Conservation (phyloP, 92 coral and sea anemone species). For the Porites lobata region DNA sequence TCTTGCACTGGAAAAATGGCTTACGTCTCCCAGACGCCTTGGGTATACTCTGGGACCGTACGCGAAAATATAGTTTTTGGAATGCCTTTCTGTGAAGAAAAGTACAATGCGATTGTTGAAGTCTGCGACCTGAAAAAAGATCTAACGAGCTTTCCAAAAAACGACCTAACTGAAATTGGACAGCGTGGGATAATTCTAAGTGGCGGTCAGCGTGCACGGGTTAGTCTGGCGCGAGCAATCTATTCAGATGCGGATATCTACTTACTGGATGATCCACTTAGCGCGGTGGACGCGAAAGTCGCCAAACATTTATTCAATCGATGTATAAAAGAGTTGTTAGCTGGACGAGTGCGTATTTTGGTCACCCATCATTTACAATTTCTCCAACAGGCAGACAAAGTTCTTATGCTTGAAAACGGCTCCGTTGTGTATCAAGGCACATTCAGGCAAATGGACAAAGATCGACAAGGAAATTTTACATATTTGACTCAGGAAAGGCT, state of each 20-base stretch:
- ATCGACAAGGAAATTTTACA: too few species aligned
- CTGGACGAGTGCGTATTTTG: constrained; percentile 35
- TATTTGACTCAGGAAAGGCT: not conserved
- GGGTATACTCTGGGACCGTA: constrained; percentile 94
- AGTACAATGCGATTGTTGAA: constrained; percentile 70
- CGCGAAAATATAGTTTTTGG: constrained; percentile 91
- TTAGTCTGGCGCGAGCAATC: constrained; percentile 55
- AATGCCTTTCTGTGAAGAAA: constrained; percentile 56
- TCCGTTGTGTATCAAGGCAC: constrained; percentile 15
- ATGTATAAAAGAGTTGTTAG: constrained; percentile 37
- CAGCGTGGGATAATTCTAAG: constrained; percentile 54
- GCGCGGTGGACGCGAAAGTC: constrained; percentile 61
- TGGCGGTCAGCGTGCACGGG: constrained; percentile 60
- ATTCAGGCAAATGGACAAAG: not conserved
- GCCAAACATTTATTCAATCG: constrained; percentile 34
- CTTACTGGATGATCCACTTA: constrained; percentile 51
- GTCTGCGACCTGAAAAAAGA: constrained; percentile 91
- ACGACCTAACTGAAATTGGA: constrained; percentile 30
- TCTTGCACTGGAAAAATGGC: constrained; percentile 77
- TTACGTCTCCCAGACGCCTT: constrained; percentile 89
- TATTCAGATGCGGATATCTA: constrained; percentile 50
- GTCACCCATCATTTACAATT: constrained; percentile 22
- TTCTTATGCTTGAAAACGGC: constrained; percentile 25
- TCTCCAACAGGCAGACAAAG: constrained; percentile 16
- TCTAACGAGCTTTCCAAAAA: constrained; percentile 9